phyloP scores from a whole-genome alignment of 2,888 invertebrate species.

The Uropetala carovei region DNA sequence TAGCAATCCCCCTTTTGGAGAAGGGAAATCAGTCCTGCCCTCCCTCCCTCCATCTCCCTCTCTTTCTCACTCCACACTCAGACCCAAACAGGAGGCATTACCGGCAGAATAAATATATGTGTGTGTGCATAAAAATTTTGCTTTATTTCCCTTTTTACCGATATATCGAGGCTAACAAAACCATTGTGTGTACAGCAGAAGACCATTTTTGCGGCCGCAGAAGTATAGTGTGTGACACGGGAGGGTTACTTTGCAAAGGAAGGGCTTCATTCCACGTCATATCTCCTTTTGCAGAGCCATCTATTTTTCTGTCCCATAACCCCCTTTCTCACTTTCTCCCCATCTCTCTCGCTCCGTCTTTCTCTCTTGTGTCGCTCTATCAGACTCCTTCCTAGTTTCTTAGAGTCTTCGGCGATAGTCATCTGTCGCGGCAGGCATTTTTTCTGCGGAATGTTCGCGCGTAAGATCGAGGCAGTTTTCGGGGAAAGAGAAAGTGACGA shows the following conservation, averaged over 20 bases:
- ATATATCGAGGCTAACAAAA: background rate
- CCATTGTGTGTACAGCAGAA: background rate
- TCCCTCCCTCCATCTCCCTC: too few relatives aligned
- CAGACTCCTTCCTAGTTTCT: background rate
- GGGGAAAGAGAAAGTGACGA: background rate
- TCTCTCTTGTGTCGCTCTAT: background rate
- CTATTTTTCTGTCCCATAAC: constrained; percentile 28
- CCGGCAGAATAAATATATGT: constrained; percentile 38
- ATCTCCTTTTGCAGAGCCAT: background rate
- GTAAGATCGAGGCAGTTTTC: background rate
- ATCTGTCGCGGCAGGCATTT: background rate
- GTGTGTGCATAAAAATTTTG: background rate
- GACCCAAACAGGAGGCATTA: constrained; percentile 38
- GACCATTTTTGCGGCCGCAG: background rate
- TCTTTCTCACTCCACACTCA: background rate
- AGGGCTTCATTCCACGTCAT: constrained; percentile 22
- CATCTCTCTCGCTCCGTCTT: too few relatives aligned
- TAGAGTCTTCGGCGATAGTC: background rate
- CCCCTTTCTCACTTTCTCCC: background rate
- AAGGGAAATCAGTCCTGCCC: background rate
- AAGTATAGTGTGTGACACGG: background rate
- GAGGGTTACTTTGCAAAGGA: background rate
- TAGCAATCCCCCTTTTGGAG: constrained; percentile 7
- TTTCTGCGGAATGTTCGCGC: background rate
- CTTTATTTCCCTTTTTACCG: background rate